Evolutionary conservation across 2,797 vertebrate genomes (phyloP).

Genomic region (Premnoplex brunnescens): DNA sequence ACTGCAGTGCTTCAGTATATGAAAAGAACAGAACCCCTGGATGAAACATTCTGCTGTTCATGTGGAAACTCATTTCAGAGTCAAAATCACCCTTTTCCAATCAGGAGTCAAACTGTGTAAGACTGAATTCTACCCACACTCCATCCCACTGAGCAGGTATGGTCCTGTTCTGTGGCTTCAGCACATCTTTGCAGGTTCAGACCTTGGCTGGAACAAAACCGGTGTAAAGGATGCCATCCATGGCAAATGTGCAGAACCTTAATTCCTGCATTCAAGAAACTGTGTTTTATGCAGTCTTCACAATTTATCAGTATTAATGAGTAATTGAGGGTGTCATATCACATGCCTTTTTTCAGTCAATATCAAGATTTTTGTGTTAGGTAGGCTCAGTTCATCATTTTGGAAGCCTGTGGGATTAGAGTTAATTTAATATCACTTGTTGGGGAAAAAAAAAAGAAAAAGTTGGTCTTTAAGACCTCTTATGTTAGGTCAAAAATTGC

Average conservation of each 20-base stretch:
- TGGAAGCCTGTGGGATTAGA: not conserved
- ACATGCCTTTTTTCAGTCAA: not conserved
- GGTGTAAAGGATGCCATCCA: not conserved
- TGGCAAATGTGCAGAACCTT: not conserved
- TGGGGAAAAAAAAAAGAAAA: not conserved
- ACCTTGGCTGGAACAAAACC: not conserved
- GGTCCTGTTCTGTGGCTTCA: not conserved
- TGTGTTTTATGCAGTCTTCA: not conserved
- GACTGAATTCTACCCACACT: not conserved
- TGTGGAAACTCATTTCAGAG: not conserved
- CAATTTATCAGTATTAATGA: not conserved
- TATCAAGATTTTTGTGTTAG: not conserved
- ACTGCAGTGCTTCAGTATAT: not conserved
- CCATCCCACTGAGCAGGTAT: not conserved
- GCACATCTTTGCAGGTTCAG: not conserved
- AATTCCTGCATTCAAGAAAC: not conserved
- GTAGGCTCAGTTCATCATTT: not conserved
- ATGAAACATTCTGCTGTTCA: not conserved
- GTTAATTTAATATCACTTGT: not conserved
- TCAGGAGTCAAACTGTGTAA: not conserved
- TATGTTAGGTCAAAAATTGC: not conserved
- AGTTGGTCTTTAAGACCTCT: not conserved
- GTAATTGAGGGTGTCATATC: not conserved
- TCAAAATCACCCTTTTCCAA: not conserved
- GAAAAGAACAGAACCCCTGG: not conserved